phyloP scores from a whole-genome alignment of 2,888 invertebrate species.

The Lycocerus yunnanus region DNA sequence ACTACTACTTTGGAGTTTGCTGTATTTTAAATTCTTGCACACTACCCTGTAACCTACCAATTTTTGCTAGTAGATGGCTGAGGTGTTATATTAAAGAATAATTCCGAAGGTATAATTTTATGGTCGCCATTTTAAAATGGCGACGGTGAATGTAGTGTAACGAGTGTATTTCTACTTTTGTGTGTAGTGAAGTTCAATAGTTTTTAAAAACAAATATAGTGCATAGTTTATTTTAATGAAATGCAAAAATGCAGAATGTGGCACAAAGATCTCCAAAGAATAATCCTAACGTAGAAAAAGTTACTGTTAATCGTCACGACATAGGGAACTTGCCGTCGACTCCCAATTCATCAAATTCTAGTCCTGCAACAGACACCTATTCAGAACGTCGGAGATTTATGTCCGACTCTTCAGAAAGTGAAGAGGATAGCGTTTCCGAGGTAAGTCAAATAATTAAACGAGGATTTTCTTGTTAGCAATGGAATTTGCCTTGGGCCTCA shows the following conservation, averaged over 20 bases:
- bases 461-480: conserved; percentile 44
- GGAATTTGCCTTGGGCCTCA: conserved; percentile 50
- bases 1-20: neutral
- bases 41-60: neutral
- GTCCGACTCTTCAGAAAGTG: conserved; percentile 93
- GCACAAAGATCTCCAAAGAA: conserved; percentile 75
- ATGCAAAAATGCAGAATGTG: conserved; percentile 91
- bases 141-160: conserved; percentile 66
- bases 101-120: conserved; percentile 34
- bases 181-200: conserved; percentile 49
- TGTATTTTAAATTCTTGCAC: neutral
- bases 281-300: conserved; percentile 81
- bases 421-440: conserved; percentile 96
- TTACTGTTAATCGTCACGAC: conserved; percentile 71
- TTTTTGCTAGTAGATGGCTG: conserved; percentile 5
- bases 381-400: conserved; percentile 87
- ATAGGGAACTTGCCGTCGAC: conserved; percentile 73
- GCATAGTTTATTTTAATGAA: conserved; percentile 62
- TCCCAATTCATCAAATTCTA: conserved; percentile 81
- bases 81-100: neutral
- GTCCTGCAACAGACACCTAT: conserved; percentile 84
- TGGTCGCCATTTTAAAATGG: conserved; percentile 78
- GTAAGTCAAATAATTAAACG: conserved; percentile 62
- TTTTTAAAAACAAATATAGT: conserved; percentile 49
- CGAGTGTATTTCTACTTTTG: conserved; percentile 62